These are phyloP conservation scores for Diadumene lineata DNA, from an alignment of 92 coral and sea anemone genomes.

Conservation along the genomic window DNA sequence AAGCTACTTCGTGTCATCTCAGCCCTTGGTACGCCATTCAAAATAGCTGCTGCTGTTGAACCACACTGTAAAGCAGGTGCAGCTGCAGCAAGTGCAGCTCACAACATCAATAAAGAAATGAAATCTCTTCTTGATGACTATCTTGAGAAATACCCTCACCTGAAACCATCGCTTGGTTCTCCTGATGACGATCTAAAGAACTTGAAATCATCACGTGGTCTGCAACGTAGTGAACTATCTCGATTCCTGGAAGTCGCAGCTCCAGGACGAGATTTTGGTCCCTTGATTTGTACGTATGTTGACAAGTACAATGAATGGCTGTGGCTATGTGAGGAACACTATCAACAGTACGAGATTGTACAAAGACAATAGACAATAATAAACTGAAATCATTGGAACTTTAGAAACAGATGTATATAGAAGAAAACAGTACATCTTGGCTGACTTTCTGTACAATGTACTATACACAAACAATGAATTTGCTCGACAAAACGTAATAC, in stretches of 20 bases:
- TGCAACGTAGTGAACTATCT: slow-evolving; percentile 35
- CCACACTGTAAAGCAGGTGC: slow-evolving; percentile 31
- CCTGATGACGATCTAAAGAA: slow-evolving; percentile 26
- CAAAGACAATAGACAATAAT: no score
- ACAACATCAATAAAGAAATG: neutral
- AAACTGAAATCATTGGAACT: no score
- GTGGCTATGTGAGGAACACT: no score
- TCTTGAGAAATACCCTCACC: slow-evolving; percentile 27
- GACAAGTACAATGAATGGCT: no score
- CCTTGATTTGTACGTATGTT: no score
- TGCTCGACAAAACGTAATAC: no score
- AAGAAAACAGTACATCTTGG: no score
- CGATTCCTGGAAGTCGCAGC: slow-evolving; percentile 36
- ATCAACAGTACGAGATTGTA: no score
- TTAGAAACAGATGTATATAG: no score
- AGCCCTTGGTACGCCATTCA: slow-evolving; percentile 6
- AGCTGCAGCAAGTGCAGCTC: slow-evolving; percentile 3
- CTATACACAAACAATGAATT: no score
- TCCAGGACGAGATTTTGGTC: slow-evolving; percentile 25
- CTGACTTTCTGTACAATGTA: no score
- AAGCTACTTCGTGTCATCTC: slow-evolving; percentile 19
- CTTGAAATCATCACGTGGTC: slow-evolving; percentile 19
- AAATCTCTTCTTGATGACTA: no score
- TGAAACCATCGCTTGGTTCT: slow-evolving; percentile 7
- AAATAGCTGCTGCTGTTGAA: slow-evolving; percentile 14